These are phyloP conservation scores for Aquatica leii DNA, from an alignment of 2,888 invertebrate genomes.

Conservation along the genomic window DNA sequence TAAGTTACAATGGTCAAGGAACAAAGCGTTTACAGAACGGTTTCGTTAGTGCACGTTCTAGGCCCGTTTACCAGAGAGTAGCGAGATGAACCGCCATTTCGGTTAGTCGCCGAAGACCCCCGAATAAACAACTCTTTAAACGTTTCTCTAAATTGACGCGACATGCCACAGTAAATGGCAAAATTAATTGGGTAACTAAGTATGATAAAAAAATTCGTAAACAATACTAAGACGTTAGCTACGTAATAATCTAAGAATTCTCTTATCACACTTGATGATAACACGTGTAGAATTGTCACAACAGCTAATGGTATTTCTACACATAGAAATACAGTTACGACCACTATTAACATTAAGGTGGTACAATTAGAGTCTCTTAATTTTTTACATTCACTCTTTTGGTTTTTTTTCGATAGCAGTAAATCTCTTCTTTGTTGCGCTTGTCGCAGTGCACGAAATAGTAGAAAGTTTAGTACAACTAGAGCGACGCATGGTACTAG, in stretches of 20 bases:
- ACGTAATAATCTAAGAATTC: constrained; percentile 80
- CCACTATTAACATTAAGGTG: constrained; percentile 86
- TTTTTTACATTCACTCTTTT: constrained; percentile 80
- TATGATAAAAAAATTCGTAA: constrained; percentile 91
- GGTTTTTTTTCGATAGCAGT: constrained; percentile 57
- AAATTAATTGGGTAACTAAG: constrained; percentile 93
- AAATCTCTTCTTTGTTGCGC: constrained; percentile 70
- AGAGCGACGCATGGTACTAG: constrained; percentile 87
- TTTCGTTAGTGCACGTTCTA: constrained; percentile 84
- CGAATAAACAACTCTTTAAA: constrained; percentile 85
- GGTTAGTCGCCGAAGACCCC: constrained; percentile 66
- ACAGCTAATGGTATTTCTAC: constrained; percentile 87
- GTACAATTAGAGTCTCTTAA: constrained; percentile 84
- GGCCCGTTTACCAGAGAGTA: constrained; percentile 86
- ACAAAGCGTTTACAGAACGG: constrained; percentile 73
- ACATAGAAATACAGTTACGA: constrained; percentile 83
- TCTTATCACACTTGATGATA: constrained; percentile 73
- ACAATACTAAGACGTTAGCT: constrained; percentile 78
- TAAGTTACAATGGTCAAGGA: neutral
- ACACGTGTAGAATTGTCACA: constrained; percentile 83
- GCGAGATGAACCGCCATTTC: constrained; percentile 75
- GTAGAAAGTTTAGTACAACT: constrained; percentile 85
- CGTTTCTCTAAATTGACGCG: constrained; percentile 90
- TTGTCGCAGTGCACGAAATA: constrained; percentile 85
- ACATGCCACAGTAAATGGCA: constrained; percentile 97